Conservation (phyloP, 2,888 invertebrate genomes). For the Chelonus formosanus region DNA sequence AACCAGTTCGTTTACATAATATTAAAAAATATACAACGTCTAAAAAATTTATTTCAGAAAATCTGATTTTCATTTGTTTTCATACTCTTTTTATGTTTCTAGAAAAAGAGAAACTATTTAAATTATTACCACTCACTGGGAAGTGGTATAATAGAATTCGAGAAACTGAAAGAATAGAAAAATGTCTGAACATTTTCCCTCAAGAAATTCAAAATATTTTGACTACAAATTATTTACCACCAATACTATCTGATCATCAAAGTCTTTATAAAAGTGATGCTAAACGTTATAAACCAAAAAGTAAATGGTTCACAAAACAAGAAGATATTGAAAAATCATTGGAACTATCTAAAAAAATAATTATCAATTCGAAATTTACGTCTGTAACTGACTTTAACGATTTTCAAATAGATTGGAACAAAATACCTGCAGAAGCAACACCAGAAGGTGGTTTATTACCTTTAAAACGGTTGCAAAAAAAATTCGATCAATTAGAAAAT, state of each 20-base stretch:
- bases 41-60: constrained; percentile 66
- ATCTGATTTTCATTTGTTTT: constrained; percentile 73
- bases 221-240: constrained; percentile 58
- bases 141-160: constrained; percentile 71
- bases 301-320: constrained; percentile 79
- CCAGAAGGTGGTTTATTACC: constrained; percentile 85
- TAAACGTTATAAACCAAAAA: constrained; percentile 77
- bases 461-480: constrained; percentile 75
- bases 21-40: constrained; percentile 69
- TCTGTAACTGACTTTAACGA: no score
- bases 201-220: constrained; percentile 20
- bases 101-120: constrained; percentile 43
- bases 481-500: constrained; percentile 88
- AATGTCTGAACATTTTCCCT: constrained; percentile 56
- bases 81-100: constrained; percentile 70
- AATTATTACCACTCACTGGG: constrained; percentile 70
- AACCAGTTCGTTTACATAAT: constrained; percentile 87
- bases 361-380: constrained; percentile 39
- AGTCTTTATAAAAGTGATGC: constrained; percentile 84
- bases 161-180: constrained; percentile 46
- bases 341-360: constrained; percentile 65
- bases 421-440: constrained; percentile 77
- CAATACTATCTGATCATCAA: constrained; percentile 67
- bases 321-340: constrained; percentile 76
- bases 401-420: constrained; percentile 69